Base-by-base conservation (phyloP, 2,797 vertebrate species). In the Harpagifer antarcticus region DNA sequence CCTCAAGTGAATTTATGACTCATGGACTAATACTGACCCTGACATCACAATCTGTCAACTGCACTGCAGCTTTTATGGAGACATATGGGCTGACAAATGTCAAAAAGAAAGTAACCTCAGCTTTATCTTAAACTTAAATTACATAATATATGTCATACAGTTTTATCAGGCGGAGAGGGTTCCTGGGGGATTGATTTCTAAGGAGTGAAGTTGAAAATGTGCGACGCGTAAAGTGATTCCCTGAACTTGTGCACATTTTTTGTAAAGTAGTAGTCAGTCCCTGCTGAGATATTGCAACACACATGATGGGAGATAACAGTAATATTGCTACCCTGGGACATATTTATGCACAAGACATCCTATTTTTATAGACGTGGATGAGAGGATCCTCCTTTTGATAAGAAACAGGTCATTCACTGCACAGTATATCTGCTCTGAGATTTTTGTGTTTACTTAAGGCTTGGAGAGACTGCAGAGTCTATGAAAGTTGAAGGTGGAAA, bases 61-160 rank as follows among this genome's bases (percentile, higher is more conserved):
- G 23, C 20, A 27, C 62, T n/a, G 17, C 48, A 55, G 53, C 44
- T 70, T 69, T 64, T 68, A 54, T 49, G 60, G 71, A 91, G 86
- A 88, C 60, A 65, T 58, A 83, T 75, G 69, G 60, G 71, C 75
- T 60, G 72, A 87, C 42, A 23, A 52, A 57, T 76, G 79, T 72
- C 64, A 69, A 59, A 54, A 74, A 76, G 64, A 54, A 66, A 60
- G 44, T 19, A 56, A 73, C 68, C 63, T 49, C 20, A 17, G 45
- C 44, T 88, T 83, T 74, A 69, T 84, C 77, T 70, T 72, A 37
- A 53, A 20, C 55, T 23, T 69, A 78, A 85, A 83, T 23, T 15
- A 68, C 48, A 50, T 49, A 31, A 57, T 47, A 67, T 72, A 50
- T 52, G 56, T 72, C 56, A 74, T 27, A 7, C 12, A 4, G 62